Evolutionary conservation across 2,888 invertebrate genomes (phyloP).

Genomic region (Nineta flava): DNA sequence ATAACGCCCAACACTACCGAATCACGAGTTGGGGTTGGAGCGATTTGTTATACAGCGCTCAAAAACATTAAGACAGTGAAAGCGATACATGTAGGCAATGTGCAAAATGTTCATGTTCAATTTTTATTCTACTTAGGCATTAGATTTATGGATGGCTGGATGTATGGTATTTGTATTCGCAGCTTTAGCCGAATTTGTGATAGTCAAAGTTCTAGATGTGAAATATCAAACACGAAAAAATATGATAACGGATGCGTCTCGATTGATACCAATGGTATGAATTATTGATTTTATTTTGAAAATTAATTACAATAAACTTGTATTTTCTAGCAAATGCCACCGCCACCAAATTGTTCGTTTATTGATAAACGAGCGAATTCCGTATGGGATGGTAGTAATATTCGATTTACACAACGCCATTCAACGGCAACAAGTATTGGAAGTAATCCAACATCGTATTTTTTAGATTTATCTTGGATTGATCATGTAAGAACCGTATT

Average conservation of each 20-base stretch:
- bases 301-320: conserved; percentile 2
- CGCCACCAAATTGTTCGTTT: conserved; percentile 27
- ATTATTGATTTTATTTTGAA: background rate
- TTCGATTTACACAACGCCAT: background rate
- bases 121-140: conserved; percentile 41
- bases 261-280: conserved; percentile 28
- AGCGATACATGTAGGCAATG: no score
- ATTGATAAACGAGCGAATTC: background rate
- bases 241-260: conserved; percentile 36
- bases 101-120: no score
- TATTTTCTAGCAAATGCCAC: conserved; percentile 38
- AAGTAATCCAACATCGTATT: background rate
- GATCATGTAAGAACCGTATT: background rate
- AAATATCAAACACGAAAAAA: conserved; percentile 48
- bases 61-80: no score
- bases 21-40: no score
- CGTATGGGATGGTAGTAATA: background rate
- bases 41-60: no score
- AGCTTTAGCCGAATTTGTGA: conserved; percentile 67
- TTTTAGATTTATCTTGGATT: background rate
- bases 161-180: conserved; percentile 80
- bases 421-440: background rate
- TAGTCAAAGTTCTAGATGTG: conserved; percentile 65
- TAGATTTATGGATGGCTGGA: conserved; percentile 79
- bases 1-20: no score